Conservation (phyloP, 2,888 invertebrate species). For the Stenoptilia bipunctidactyla region DNA sequence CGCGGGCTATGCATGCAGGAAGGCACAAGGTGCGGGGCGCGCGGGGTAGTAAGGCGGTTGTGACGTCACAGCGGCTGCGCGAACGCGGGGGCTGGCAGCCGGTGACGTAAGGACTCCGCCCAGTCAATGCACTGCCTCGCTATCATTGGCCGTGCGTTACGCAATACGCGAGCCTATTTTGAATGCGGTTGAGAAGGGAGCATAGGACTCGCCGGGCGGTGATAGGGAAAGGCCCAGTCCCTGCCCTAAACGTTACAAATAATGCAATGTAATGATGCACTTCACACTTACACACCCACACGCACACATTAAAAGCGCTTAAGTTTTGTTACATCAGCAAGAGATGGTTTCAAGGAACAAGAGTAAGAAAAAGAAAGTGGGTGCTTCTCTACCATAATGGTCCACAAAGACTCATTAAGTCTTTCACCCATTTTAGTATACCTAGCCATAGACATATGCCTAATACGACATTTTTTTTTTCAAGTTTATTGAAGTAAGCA, state of each 20-base stretch:
- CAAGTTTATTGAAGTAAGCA: too few relatives aligned
- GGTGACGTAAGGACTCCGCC: constrained; percentile 68
- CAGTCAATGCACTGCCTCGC: constrained; percentile 62
- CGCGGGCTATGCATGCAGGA: constrained; percentile 33
- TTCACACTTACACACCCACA: constrained; percentile 22
- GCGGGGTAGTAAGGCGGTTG: constrained; percentile 30
- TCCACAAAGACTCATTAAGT: too few relatives aligned
- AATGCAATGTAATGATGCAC: constrained; percentile 54
- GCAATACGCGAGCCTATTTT: constrained; percentile 59
- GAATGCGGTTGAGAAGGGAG: constrained; percentile 56
- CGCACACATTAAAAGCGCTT: constrained; percentile 17
- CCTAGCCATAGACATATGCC: too few relatives aligned
- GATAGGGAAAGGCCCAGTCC: constrained; percentile 52
- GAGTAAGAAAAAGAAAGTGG: too few relatives aligned
- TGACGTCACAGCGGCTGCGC: constrained; percentile 70
- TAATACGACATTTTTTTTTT: too few relatives aligned
- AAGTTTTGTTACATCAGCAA: too few relatives aligned
- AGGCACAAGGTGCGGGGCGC: constrained; percentile 26
- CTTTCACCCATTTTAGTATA: too few relatives aligned
- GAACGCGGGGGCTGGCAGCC: constrained; percentile 47
- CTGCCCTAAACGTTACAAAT: constrained; percentile 56
- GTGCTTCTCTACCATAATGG: too few relatives aligned
- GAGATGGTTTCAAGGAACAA: too few relatives aligned
- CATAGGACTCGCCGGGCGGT: constrained; percentile 39
- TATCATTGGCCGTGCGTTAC: constrained; percentile 68